Percentiles rank a stretch among this genome's conserved stretches.
These are phyloP conservation scores for Ethmia dodecea DNA, from an alignment of 2,888 invertebrate species.

Conservation along the genomic window DNA sequence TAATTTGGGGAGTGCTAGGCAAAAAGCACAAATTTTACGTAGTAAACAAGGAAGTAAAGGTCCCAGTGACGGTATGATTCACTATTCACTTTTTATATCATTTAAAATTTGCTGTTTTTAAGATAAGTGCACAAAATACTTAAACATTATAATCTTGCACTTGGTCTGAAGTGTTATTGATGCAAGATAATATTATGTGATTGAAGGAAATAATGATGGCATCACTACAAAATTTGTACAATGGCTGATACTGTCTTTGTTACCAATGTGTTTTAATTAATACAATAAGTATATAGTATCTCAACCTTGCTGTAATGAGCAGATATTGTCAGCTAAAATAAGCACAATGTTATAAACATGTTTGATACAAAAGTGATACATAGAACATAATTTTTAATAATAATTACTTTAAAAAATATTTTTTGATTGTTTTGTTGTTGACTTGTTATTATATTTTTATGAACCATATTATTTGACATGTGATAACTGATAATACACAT, in stretches of 20 bases:
- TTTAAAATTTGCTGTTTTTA: constrained; percentile 31
- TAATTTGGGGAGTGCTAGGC: constrained; percentile 95
- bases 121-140: constrained; percentile 60
- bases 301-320: no score
- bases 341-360: no score
- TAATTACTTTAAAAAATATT: no score
- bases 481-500: no score
- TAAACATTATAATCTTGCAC: constrained; percentile 39
- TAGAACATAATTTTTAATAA: no score
- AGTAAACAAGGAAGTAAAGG: constrained; percentile 93
- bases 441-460: no score
- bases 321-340: no score
- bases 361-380: no score
- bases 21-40: constrained; percentile 98
- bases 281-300: no score
- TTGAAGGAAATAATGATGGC: background rate
- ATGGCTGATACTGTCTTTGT: constrained; percentile 22
- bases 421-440: no score
- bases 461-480: no score
- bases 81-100: constrained; percentile 27
- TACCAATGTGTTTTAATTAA: constrained; percentile 30
- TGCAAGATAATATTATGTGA: background rate
- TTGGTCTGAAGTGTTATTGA: constrained; percentile 23
- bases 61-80: constrained; percentile 80
- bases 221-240: no score